Conservation (phyloP, 2,113 vertebrate genomes). For the Delphinus delphis region DNA sequence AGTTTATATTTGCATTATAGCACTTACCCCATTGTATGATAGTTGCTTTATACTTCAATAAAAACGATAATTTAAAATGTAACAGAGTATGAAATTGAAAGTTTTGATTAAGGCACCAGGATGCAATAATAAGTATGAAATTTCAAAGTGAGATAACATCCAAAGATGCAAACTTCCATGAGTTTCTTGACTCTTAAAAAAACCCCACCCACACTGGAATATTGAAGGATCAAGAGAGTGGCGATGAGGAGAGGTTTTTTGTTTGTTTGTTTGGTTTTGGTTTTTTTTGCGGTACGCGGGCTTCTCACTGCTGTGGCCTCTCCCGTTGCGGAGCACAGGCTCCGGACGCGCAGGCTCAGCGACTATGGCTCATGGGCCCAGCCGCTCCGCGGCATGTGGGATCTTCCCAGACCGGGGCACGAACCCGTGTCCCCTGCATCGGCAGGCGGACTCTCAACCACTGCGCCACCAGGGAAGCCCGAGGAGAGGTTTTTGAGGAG, state of each 20-base stretch:
- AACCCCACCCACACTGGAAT: not conserved
- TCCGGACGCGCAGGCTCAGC: too few species aligned
- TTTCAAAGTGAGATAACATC: not conserved
- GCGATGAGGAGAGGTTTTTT: too few species aligned
- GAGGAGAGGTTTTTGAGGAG: not conserved
- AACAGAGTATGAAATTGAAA: not conserved
- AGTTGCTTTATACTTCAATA: not conserved
- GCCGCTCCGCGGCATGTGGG: too few species aligned
- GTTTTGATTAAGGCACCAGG: not conserved
- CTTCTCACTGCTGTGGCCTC: too few species aligned
- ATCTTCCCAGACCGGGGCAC: too few species aligned
- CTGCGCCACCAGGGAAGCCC: too few species aligned
- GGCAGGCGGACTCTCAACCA: too few species aligned
- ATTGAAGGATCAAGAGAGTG: not conserved
- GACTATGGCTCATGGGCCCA: too few species aligned
- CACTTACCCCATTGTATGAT: not conserved
- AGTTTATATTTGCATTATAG: not conserved
- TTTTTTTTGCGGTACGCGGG: too few species aligned
- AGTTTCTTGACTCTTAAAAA: not conserved
- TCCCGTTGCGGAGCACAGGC: too few species aligned
- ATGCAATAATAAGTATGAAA: not conserved
- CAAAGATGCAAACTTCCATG: not conserved
- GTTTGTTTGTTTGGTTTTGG: too few species aligned
- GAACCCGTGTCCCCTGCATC: rapidly evolving
- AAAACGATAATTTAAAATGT: not conserved